These are phyloP conservation scores for Malachius bipustulatus DNA, from an alignment of 2,888 invertebrate genomes.

Conservation along the genomic window DNA sequence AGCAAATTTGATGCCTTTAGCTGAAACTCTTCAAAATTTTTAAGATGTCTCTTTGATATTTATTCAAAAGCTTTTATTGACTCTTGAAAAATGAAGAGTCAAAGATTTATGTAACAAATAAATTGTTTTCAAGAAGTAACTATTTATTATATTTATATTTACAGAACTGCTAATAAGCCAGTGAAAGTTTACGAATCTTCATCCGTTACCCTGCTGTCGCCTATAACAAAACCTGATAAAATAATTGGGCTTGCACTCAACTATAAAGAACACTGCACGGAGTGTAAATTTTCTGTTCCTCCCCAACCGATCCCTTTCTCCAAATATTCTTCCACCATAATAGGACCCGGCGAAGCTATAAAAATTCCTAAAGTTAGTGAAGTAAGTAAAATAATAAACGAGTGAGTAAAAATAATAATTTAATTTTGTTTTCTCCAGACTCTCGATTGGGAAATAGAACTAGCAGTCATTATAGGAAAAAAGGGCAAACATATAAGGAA, in stretches of 20 bases:
- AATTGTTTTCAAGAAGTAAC: too few relatives aligned
- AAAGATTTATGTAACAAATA: too few relatives aligned
- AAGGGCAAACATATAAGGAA: conserved; percentile 52
- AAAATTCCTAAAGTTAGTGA: conserved; percentile 46
- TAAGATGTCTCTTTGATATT: too few relatives aligned
- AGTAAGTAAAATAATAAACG: conserved; percentile 33
- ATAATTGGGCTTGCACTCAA: conserved; percentile 74
- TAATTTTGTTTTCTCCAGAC: conserved; percentile 50
- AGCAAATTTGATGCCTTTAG: too few relatives aligned
- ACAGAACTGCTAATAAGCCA: too few relatives aligned
- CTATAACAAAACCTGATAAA: conserved; percentile 67
- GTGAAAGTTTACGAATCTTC: too few relatives aligned
- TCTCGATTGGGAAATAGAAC: conserved; percentile 77
- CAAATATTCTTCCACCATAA: conserved; percentile 66
- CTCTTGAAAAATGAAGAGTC: too few relatives aligned
- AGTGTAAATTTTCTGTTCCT: conserved; percentile 59
- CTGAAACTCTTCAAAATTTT: too few relatives aligned
- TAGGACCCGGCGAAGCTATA: conserved; percentile 57
- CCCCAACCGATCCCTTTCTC: conserved; percentile 70
- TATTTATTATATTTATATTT: too few relatives aligned
- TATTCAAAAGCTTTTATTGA: too few relatives aligned
- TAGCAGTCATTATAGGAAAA: conserved; percentile 71
- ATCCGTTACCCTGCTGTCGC: conserved; percentile 54
- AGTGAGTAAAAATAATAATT: too few relatives aligned
- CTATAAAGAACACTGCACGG: conserved; percentile 70